Percentiles rank a stretch among this genome's conserved stretches.
phyloP scores from a whole-genome alignment of 2,113 vertebrate genomes.

The Sinocyclocheilus anophthalmus region DNA sequence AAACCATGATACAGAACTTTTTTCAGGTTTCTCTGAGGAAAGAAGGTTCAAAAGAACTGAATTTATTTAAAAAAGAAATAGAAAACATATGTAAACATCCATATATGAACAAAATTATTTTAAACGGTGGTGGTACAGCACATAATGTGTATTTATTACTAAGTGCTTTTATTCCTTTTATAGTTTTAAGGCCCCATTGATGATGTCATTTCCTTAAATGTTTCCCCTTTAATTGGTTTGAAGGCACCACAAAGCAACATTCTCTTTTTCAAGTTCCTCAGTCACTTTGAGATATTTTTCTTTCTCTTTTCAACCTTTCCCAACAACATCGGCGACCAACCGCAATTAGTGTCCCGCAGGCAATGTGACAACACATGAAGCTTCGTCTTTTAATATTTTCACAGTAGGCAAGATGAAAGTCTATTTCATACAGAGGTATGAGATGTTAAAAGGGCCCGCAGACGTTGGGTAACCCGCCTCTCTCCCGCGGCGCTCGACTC shows the following conservation, averaged over 20 bases:
- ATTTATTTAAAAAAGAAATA: not conserved
- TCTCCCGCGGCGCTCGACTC: constrained; percentile 36
- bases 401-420: constrained; percentile 63
- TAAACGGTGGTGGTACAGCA: not conserved
- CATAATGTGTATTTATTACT: not conserved
- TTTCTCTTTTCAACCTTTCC: constrained; percentile 41
- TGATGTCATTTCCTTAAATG: constrained; percentile 14
- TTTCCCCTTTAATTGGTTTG: constrained; percentile 23
- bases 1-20: too few relatives aligned
- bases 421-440: constrained; percentile 55
- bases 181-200: constrained; percentile 2
- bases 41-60: not conserved
- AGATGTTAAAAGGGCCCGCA: constrained; percentile 51
- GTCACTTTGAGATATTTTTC: constrained; percentile 33
- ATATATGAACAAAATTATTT: not conserved
- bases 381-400: constrained; percentile 67
- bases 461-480: constrained; percentile 53
- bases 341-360: constrained; percentile 68
- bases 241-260: constrained; percentile 46
- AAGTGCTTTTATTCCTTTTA: not conserved
- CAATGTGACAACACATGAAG: constrained; percentile 61
- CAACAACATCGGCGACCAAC: constrained; percentile 52
- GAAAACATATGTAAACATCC: not conserved
- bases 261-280: constrained; percentile 45
- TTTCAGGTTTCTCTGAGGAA: not conserved